These are phyloP conservation scores for Lonchura striata DNA, from an alignment of 2,113 vertebrate species.

Conservation along the genomic window DNA sequence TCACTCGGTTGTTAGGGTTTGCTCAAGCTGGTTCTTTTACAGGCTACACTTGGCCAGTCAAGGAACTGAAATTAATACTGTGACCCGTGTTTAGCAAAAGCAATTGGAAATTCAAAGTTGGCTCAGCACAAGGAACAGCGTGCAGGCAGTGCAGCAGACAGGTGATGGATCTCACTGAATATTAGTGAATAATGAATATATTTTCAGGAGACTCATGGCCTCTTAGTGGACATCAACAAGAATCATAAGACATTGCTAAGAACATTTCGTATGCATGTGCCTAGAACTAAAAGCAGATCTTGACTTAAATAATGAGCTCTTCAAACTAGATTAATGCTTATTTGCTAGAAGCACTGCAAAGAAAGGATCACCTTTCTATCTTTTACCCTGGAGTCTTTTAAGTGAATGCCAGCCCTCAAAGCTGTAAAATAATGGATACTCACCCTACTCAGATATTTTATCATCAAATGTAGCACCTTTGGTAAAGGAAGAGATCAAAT, in stretches of 20 bases:
- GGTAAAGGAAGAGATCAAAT: not conserved
- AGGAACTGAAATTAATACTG: not conserved
- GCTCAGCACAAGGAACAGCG: not conserved
- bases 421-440: not conserved
- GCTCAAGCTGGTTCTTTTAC: not conserved
- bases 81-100: not conserved
- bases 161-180: not conserved
- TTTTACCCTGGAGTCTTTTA: not conserved
- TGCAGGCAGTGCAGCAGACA: not conserved
- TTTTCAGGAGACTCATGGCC: not conserved
- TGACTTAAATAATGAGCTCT: conserved; percentile 31
- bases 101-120: not conserved
- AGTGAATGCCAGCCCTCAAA: not conserved
- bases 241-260: not conserved
- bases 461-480: not conserved
- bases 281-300: conserved; percentile 12
- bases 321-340: conserved; percentile 18
- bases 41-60: not conserved
- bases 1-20: not conserved
- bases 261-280: not conserved
- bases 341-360: not conserved
- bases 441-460: not conserved
- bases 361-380: not conserved
- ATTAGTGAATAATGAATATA: not conserved
- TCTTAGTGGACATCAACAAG: not conserved